Base-by-base conservation (phyloP, 35 echinoderm and acorn worm species). In the Apostichopus japonicus region DNA sequence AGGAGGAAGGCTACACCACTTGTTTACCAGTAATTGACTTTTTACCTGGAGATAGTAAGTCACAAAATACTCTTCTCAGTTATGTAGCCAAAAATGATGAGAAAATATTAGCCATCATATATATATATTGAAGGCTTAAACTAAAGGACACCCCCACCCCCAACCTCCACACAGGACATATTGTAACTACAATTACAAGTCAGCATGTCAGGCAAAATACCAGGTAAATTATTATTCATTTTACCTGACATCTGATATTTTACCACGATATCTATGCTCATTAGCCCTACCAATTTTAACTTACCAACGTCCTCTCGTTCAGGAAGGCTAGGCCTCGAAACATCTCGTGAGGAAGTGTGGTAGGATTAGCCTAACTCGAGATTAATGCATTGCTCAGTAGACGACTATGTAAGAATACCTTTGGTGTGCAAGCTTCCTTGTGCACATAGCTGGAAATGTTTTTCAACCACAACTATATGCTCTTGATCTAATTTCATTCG, bases 41-140 rank as follows among this genome's bases (percentile, higher is more conserved):
- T 24, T 5, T 57, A 84, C 81, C 81, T 6, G 81, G 81, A 84
- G 81, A 55, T 9, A 23, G 81, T 84, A 10, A 84, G 81, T 58
- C 6, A 0, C 71, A 73, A 73, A 73, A 4, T 4, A 73, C 71
- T 17, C 16, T n/a, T 4, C 16, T 17, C 17, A 10, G 63, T 67
- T 17, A 17, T 10, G 5, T 17, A 14, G 11, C 63, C 63, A 14
- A 10, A 67, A 4, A 8, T 67, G 10, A 17, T 67, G 63, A 0
- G 3, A 73, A 15, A 17, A n/a, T 73, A 7, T 73, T n/a, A 73
- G 14, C 16, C 6, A 73, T n/a, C 6, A 73, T 19, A 73, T 73
- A 17, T 73, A 17, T 73, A 17, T n/a, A 14, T 67, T 67, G 10
- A 10, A 17, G 63, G 10, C 63, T 67, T 33, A 33, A 33, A n/a